Percentiles rank a stretch among this genome's conserved stretches.
Evolutionary conservation across 2,113 vertebrate genomes (phyloP).

Genomic region (Hippocampus abdominalis): DNA sequence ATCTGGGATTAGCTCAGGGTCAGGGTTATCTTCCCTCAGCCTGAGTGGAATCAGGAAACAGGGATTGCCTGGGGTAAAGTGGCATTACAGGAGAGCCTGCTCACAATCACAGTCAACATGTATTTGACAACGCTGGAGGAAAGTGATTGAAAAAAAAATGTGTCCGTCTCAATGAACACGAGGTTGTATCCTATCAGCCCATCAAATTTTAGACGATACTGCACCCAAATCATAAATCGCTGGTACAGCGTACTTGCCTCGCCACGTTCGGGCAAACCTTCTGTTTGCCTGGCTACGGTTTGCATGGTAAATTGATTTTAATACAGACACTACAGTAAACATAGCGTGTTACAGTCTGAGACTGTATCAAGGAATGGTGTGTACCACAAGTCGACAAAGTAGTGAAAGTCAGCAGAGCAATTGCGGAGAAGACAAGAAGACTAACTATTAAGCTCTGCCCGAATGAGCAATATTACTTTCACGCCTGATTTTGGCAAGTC

Average conservation of each 20-base stretch:
- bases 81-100: constrained; percentile 52
- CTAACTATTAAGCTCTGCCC: constrained; percentile 16
- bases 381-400: constrained; percentile 5
- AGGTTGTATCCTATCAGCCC: constrained; percentile 30
- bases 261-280: constrained; percentile 32
- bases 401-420: constrained; percentile 9
- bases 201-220: constrained; percentile 26
- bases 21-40: constrained; percentile 65
- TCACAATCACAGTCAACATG: constrained; percentile 54
- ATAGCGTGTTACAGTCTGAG: constrained; percentile 4
- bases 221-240: constrained; percentile 39
- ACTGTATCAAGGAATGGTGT: constrained; percentile 11
- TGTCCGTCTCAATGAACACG: constrained; percentile 18
- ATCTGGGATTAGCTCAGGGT: constrained; percentile 74
- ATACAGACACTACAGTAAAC: constrained; percentile 15
- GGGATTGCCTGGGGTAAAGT: constrained; percentile 62
- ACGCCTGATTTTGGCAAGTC: constrained; percentile 38
- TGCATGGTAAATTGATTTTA: constrained; percentile 42
- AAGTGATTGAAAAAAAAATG: constrained; percentile 5
- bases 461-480: constrained; percentile 31
- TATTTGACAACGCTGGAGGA: constrained; percentile 13
- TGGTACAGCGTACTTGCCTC: constrained; percentile 34
- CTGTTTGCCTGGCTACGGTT: constrained; percentile 45
- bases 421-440: constrained; percentile 26
- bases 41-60: constrained; percentile 66